Evolutionary conservation across 2,888 invertebrate genomes (phyloP), one percentile per base, ranked within the genome.

Genomic region (Nymphalis c-album): DNA sequence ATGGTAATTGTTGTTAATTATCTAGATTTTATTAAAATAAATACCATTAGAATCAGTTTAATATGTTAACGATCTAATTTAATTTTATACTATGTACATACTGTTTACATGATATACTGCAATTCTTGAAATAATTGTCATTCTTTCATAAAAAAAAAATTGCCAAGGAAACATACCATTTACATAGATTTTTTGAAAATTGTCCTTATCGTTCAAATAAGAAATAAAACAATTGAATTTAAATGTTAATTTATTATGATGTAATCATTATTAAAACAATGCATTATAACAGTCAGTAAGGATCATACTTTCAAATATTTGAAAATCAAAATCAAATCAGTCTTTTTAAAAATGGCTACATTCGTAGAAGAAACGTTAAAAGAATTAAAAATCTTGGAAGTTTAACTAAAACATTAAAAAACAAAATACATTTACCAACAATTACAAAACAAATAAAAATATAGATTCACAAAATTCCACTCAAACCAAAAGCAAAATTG

Each of bases 301-400:
- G 88, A 87, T 90, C 86, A 87, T 86, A 88, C 81, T 72, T 71
- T 86, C 83, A 81, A 86, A 86, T 88, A 85, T 84, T 85, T 85
- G 88, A 88, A 90, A 91, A 86, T 85, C 85, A 88, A 90, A 91
- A 86, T 85, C 85, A 91, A 90, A 91, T 93, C 93, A 93, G 93
- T 93, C 93, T 93, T 93, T 92, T 92, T 93, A 92, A 88, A 74
- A 91, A 92, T 91, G 92, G 91, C 92, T 92, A 88, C 89, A 85
- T 85, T 85, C 81, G 80, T 82, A 82, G 85, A 80, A 83, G 80
- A 85, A 83, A 83, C 78, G 78, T 83, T 82, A 81, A 78, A 18
- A 47, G 47, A 40, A 13, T 70, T 82, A 86, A 85, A 73, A 85
- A 83, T 82, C 80, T 84, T 83, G 83, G 81, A 81, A 83, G 79